Evolutionary conservation across 2,797 vertebrate genomes (phyloP), one percentile per base, ranked within the genome.

Genomic region (Syngnathus acus): DNA sequence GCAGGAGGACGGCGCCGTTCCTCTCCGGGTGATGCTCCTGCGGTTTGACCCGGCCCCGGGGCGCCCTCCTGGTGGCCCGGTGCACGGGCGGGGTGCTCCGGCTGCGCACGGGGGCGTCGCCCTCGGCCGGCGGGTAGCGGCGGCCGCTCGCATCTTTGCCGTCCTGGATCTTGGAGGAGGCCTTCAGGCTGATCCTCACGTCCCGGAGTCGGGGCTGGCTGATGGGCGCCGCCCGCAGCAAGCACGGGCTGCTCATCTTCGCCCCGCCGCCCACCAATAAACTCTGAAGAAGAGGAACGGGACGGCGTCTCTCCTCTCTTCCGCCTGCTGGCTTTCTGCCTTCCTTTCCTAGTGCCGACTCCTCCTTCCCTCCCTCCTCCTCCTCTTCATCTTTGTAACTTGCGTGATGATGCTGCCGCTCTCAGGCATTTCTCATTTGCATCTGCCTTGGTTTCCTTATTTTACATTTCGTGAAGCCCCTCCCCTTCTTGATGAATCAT

Each of bases 241-340:
- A 77, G 71, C 92, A 92, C 0, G 90, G 92, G 84, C 91, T 92
- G 84, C 89, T 92, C 91, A 93, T 93, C 73, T 62, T 87, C 73
- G 82, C 77, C 82, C 81, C 78, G 58, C 72, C 69, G 65, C 71
- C 68, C 70, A 68, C 75, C 78, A 69, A 72, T 54, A 58, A 75
- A 50, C 73, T 72, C 72, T 42, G 72, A 54, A 77, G 72, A 68
- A 65, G 71, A 82, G 82, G 72, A 84, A 78, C 68, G 68, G 69
- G 75, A 78, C 83, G 80, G 71, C 79, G 76, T 81, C 83, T 80
- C 81, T 80, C 83, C 74, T 85, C 79, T 77, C 80, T 79, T 80
- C 75, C 66, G 70, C 80, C 79, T 79, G 74, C 71, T 76, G 80
- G 78, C 78, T 86, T 80, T 81, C 75, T 84, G 84, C 83, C 86